These are phyloP conservation scores for Drosophila sucinea DNA, from an alignment of 1,140 invertebrate genomes.

Conservation along the genomic window DNA sequence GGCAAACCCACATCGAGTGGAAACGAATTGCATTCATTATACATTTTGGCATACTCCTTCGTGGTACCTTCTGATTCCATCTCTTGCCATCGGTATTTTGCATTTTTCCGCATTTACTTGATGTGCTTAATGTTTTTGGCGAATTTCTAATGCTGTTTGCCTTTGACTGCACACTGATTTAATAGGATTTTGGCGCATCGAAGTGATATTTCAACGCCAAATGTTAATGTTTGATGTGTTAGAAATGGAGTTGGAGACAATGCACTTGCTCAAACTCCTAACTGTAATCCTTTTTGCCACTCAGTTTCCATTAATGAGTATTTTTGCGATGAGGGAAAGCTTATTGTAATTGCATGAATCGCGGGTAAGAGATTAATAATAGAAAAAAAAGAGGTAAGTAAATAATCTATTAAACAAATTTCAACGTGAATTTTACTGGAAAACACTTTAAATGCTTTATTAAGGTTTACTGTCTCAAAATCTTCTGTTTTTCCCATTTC, in stretches of 20 bases:
- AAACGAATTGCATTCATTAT: constrained; percentile 71
- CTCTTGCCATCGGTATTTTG: constrained; percentile 47
- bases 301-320: constrained; percentile 2
- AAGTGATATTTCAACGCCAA: constrained; percentile 65
- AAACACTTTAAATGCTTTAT: not conserved
- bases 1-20: constrained; percentile 38
- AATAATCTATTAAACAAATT: not conserved
- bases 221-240: constrained; percentile 7
- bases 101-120: constrained; percentile 69
- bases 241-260: not conserved
- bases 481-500: not conserved
- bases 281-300: not conserved
- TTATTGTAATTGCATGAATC: not conserved
- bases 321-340: not conserved
- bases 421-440: no score
- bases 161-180: constrained; percentile 54
- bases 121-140: constrained; percentile 61
- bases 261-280: not conserved
- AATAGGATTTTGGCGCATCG: constrained; percentile 71
- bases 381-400: not conserved
- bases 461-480: not conserved
- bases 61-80: not conserved
- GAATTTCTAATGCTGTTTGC: constrained; percentile 29
- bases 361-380: not conserved
- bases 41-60: constrained; percentile 14